These are phyloP conservation scores for Molossus alvarezi DNA, from an alignment of 2,797 vertebrate genomes.

Conservation along the genomic window DNA sequence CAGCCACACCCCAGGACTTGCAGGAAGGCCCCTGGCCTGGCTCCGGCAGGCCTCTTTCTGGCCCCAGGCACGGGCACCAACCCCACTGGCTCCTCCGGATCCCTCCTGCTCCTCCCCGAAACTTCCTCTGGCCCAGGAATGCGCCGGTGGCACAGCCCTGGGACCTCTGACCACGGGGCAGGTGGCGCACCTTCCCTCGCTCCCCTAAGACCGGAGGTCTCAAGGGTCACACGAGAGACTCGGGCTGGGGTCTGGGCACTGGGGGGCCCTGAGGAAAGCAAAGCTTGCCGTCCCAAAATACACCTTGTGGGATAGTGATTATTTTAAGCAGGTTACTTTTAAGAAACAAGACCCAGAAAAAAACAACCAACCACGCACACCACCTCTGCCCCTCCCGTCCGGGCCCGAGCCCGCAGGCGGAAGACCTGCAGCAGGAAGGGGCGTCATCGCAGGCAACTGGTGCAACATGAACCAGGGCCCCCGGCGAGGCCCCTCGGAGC, in stretches of 20 bases:
- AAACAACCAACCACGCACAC: not conserved
- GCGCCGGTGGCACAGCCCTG: too few relatives aligned
- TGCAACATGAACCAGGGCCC: not conserved
- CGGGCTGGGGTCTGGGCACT: accelerated
- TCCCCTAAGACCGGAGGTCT: not conserved
- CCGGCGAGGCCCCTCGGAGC: not conserved
- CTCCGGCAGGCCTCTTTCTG: not conserved
- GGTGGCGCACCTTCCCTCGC: too few relatives aligned
- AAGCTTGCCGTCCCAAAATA: not conserved
- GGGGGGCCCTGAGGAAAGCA: not conserved
- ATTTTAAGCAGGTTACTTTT: not conserved
- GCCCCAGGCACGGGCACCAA: too few relatives aligned
- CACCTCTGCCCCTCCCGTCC: not conserved
- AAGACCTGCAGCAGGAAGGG: not conserved
- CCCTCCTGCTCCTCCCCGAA: not conserved
- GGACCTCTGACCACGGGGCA: not conserved
- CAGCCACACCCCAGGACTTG: not conserved
- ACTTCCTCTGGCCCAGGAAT: not conserved
- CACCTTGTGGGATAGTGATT: not conserved
- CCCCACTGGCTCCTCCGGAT: not conserved
- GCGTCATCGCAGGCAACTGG: not conserved
- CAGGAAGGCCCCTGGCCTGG: not conserved
- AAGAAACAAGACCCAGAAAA: not conserved
- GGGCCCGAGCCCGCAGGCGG: too few relatives aligned
- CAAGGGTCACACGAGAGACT: not conserved